These are phyloP conservation scores for Aporrectodea caliginosa DNA, from an alignment of 1,140 invertebrate species.

Conservation along the genomic window DNA sequence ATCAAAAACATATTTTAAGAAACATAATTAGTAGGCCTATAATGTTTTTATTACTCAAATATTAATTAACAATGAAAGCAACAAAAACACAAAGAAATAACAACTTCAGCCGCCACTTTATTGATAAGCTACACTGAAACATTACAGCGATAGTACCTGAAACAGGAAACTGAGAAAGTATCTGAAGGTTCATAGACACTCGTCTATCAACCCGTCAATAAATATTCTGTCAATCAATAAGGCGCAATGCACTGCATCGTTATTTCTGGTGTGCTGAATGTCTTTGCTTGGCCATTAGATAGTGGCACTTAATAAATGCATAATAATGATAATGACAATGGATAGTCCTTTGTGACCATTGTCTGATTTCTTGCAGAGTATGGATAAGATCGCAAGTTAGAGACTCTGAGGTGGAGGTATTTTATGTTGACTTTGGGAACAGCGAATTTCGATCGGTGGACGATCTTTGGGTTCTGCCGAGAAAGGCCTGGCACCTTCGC, in stretches of 20 bases:
- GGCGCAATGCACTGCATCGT: too few species aligned
- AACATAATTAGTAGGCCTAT: too few species aligned
- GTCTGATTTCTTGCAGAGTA: background rate
- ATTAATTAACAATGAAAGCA: too few species aligned
- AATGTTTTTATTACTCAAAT: too few species aligned
- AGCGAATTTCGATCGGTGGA: background rate
- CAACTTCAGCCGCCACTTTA: too few species aligned
- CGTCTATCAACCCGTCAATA: too few species aligned
- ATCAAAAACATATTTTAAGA: too few species aligned
- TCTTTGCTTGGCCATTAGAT: background rate
- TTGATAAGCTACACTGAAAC: too few species aligned
- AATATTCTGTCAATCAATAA: background rate
- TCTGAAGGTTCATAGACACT: background rate
- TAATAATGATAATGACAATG: background rate
- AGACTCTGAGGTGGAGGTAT: background rate
- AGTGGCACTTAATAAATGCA: background rate
- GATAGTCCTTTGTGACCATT: background rate
- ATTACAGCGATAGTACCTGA: too few species aligned
- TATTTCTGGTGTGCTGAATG: too few species aligned
- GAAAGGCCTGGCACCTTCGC: background rate
- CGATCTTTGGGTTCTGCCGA: background rate
- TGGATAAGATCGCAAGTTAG: background rate
- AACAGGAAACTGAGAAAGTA: background rate
- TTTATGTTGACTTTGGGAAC: background rate
- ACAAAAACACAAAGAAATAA: too few species aligned